Conservation (phyloP, 2,113 vertebrate genomes). For the Mormyrus iriodes region DNA sequence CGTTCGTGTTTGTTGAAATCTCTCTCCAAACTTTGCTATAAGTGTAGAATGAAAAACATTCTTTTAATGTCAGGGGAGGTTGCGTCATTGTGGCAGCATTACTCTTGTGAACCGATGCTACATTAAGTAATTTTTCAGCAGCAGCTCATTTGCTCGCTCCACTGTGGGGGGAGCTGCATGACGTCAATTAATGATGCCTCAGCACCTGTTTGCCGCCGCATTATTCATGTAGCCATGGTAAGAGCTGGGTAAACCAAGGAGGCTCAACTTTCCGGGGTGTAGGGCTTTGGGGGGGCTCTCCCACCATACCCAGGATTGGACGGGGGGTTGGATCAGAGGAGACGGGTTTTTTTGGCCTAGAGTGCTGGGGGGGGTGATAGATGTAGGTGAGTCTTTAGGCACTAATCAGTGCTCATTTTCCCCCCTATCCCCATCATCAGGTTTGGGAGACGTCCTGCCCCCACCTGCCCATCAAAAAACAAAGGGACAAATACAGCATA, state of each 20-base stretch:
- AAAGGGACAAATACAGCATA: background rate
- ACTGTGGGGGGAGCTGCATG: background rate
- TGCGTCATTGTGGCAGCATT: background rate
- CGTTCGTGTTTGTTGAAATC: background rate
- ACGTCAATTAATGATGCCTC: constrained; percentile 22
- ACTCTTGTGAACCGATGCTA: background rate
- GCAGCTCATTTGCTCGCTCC: background rate
- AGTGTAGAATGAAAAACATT: background rate
- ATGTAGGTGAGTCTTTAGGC: background rate
- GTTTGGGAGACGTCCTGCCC: background rate
- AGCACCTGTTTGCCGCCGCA: constrained; percentile 14
- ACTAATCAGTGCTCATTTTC: background rate
- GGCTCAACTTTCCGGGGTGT: background rate
- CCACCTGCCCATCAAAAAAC: background rate
- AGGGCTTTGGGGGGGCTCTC: background rate
- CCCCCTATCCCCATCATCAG: background rate
- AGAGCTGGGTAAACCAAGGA: constrained; percentile 8
- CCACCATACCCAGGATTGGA: background rate
- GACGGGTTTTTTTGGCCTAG: background rate
- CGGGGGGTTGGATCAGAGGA: background rate
- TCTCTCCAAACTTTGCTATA: background rate
- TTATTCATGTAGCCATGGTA: constrained; percentile 5
- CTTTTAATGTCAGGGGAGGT: background rate
- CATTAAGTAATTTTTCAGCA: background rate
- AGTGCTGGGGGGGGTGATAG: background rate